phyloP scores from a whole-genome alignment of 2,888 invertebrate species.

The Nipponacmea schrenckii region DNA sequence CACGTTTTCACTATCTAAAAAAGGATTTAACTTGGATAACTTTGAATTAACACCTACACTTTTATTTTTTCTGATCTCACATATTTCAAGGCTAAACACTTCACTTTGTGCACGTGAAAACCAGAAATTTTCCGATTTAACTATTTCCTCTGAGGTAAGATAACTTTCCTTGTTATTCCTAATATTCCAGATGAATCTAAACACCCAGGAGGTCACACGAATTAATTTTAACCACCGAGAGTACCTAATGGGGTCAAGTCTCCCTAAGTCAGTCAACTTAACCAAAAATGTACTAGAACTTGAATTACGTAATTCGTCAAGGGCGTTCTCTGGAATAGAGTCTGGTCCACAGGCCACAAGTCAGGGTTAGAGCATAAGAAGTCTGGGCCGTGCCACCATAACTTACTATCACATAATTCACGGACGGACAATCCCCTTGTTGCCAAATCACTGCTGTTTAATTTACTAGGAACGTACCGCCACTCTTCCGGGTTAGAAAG shows the following conservation, averaged over 20 bases:
- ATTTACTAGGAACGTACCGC: background rate
- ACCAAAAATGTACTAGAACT: background rate
- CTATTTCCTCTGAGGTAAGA: background rate
- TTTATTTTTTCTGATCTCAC: background rate
- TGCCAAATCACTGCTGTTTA: background rate
- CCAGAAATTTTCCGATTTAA: background rate
- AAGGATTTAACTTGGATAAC: background rate
- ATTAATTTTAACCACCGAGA: background rate
- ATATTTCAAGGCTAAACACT: background rate
- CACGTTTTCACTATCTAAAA: background rate
- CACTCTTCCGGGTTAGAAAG: background rate
- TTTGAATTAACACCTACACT: background rate
- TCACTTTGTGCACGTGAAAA: background rate
- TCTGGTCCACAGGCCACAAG: background rate
- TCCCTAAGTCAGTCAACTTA: background rate
- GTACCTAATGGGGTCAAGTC: background rate
- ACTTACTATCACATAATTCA: background rate
- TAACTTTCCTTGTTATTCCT: background rate
- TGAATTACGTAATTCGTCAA: background rate
- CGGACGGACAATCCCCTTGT: background rate
- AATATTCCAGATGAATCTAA: background rate
- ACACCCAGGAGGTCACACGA: background rate
- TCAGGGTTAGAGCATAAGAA: background rate
- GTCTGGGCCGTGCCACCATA: background rate
- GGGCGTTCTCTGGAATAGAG: background rate